A percentile compares a stretch with the other conserved stretches of the same genome.
Evolutionary conservation across 2,797 vertebrate species (phyloP).

Genomic region (Phalanger gymnotis): DNA sequence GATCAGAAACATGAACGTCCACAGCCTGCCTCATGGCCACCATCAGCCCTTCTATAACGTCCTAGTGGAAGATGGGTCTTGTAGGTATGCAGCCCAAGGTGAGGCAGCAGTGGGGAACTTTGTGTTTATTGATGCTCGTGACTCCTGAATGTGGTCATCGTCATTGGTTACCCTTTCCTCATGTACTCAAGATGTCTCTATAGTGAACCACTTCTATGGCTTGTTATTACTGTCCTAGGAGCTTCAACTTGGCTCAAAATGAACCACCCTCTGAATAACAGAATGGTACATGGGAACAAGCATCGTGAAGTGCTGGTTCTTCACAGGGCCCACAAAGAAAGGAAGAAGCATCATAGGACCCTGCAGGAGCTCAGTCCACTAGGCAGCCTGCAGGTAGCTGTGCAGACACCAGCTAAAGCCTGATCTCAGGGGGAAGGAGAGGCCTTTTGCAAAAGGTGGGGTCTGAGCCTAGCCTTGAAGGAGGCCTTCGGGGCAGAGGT

Average conservation of each 20-base stretch:
- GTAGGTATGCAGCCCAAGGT: slow-evolving; percentile 97
- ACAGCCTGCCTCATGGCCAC: slow-evolving; percentile 93
- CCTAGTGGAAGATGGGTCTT: slow-evolving; percentile 96
- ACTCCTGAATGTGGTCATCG: neutral
- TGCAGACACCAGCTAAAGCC: too few species aligned
- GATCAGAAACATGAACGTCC: slow-evolving; percentile 97
- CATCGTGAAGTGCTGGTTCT: neutral
- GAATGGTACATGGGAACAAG: neutral
- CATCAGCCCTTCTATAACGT: slow-evolving; percentile 98
- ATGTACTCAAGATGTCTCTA: neutral
- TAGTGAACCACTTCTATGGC: neutral
- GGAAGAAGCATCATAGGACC: neutral
- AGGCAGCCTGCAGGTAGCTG: neutral
- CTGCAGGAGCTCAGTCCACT: neutral
- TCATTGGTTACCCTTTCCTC: neutral
- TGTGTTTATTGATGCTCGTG: too few species aligned
- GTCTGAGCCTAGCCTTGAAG: neutral
- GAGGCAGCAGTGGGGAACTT: slow-evolving; percentile 1
- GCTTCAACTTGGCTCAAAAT: neutral
- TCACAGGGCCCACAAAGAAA: neutral
- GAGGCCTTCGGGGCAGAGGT: neutral
- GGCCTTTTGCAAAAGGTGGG: neutral
- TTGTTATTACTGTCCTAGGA: neutral
- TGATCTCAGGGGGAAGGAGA: too few species aligned
- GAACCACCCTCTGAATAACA: neutral